Conservation (phyloP, 1,140 invertebrate species). For the Conus betulinus region DNA sequence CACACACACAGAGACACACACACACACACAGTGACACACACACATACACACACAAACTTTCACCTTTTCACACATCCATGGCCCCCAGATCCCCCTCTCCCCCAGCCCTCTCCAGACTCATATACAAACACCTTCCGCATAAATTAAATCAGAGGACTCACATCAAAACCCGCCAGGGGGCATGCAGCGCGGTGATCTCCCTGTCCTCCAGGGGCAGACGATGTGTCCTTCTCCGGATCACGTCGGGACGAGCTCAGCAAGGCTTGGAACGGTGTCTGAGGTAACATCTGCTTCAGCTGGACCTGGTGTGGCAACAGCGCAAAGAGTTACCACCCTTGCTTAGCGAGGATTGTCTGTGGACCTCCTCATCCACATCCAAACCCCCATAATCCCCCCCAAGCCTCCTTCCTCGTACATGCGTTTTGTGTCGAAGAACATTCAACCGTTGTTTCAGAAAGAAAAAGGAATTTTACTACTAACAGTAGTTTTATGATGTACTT, state of each 20-base stretch:
- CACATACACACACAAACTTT: background rate
- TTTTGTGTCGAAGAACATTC: too few relatives aligned
- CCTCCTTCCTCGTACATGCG: too few relatives aligned
- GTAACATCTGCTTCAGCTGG: constrained; percentile 35
- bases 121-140: too few relatives aligned
- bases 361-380: too few relatives aligned
- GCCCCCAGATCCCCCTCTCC: background rate
- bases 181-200: background rate
- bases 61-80: background rate
- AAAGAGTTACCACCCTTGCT: too few relatives aligned
- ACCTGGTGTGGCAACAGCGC: background rate
- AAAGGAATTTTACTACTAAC: too few relatives aligned
- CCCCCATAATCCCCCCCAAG: too few relatives aligned
- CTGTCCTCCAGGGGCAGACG: background rate
- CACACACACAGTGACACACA: constrained; percentile 3
- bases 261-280: constrained; percentile 48
- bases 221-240: constrained; percentile 4
- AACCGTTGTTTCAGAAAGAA: too few relatives aligned
- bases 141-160: background rate
- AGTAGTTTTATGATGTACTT: too few relatives aligned
- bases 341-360: too few relatives aligned
- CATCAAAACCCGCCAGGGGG: background rate
- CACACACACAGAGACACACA: background rate
- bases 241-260: constrained; percentile 25
- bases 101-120: too few relatives aligned